Conservation (phyloP, 1,140 invertebrate species). For the Himalopsyche phryganea region DNA sequence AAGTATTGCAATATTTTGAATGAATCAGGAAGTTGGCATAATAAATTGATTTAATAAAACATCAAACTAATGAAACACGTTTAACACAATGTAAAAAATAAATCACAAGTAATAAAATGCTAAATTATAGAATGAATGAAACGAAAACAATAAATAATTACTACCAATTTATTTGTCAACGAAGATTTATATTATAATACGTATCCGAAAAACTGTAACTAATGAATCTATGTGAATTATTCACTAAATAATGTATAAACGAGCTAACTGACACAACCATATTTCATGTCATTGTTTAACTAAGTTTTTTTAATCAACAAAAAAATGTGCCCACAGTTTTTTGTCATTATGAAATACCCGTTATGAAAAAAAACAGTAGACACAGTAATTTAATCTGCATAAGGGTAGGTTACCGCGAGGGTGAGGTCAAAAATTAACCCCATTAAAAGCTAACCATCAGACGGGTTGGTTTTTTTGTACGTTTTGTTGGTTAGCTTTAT, state of each 20-base stretch:
- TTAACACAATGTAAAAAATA: constrained; percentile 1
- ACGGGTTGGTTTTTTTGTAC: not conserved
- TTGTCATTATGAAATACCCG: constrained; percentile 16
- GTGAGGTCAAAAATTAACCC: constrained; percentile 30
- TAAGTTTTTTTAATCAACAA: constrained; percentile 11
- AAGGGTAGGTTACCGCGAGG: constrained; percentile 32
- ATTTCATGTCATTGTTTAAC: constrained; percentile 29
- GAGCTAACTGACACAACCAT: constrained; percentile 18
- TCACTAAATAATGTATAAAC: constrained; percentile 26
- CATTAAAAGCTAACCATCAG: constrained; percentile 3
- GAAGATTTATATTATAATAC: not conserved
- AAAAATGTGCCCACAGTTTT: constrained; percentile 28
- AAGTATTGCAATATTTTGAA: no score
- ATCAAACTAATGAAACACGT: no score
- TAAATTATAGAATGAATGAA: no score
- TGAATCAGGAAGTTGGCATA: no score
- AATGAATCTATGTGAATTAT: constrained; percentile 4
- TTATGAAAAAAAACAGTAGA: constrained; percentile 28
- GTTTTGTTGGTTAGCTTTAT: not conserved
- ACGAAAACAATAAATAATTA: no score
- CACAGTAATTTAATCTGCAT: constrained; percentile 34
- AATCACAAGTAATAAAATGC: constrained; percentile 1
- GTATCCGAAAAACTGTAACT: not conserved
- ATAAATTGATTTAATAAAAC: no score
- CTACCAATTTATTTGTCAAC: no score